Evolutionary conservation across 2,888 invertebrate species (phyloP).

Genomic region (Cenopis cana): DNA sequence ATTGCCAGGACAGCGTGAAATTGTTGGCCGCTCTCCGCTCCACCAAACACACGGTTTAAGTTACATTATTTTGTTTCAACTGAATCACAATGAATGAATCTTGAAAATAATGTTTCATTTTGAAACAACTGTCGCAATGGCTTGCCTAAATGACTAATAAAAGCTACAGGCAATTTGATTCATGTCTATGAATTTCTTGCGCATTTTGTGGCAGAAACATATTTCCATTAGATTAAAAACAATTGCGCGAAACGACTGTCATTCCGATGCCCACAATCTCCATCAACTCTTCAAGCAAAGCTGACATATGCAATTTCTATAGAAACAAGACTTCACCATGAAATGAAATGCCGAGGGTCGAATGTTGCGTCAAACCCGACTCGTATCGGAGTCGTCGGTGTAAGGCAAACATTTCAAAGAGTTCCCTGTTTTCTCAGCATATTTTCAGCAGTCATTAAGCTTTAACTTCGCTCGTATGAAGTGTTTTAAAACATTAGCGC

Average conservation of each 20-base stretch:
- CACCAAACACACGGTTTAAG: constrained; percentile 1
- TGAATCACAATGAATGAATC: too few species aligned
- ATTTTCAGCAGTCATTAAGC: constrained; percentile 63
- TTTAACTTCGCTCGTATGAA: constrained; percentile 66
- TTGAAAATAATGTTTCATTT: constrained; percentile 9
- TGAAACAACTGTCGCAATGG: background rate
- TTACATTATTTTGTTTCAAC: constrained; percentile 8
- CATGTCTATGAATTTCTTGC: background rate
- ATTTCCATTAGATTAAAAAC: constrained; percentile 4
- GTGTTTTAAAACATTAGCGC: constrained; percentile 75
- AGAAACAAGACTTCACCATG: constrained; percentile 51
- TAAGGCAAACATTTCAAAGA: constrained; percentile 40
- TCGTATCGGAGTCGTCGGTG: constrained; percentile 10
- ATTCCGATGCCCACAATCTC: constrained; percentile 17
- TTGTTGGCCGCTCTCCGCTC: constrained; percentile 2
- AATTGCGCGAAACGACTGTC: constrained; percentile 20
- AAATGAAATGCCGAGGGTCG: constrained; percentile 16
- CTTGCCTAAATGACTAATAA: background rate
- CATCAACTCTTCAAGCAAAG: constrained; percentile 30
- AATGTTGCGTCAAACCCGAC: background rate
- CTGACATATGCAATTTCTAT: constrained; percentile 55
- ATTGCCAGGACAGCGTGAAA: constrained; percentile 34
- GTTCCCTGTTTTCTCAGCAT: constrained; percentile 62
- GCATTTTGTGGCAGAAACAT: background rate
- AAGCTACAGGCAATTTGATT: background rate